Evolutionary conservation across 2,797 vertebrate genomes (phyloP).

Genomic region (Phrynocephalus guinanensis): DNA sequence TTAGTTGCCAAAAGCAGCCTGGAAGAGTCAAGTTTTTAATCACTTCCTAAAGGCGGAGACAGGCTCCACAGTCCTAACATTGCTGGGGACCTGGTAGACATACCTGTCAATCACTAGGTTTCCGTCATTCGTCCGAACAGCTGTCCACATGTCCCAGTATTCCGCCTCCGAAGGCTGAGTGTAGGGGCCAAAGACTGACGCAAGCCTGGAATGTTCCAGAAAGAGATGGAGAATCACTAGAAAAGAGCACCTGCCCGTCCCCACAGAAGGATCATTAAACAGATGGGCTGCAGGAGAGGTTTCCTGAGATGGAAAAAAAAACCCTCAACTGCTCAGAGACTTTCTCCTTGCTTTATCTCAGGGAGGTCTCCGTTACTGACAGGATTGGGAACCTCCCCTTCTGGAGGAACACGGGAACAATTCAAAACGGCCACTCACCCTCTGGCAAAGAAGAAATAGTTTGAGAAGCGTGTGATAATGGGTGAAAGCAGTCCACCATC

Average conservation of each 20-base stretch:
- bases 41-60: no score
- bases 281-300: no score
- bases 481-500: conserved; percentile 87
- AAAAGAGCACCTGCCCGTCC: no score
- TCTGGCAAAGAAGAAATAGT: conserved; percentile 89
- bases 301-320: no score
- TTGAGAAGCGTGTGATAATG: conserved; percentile 86
- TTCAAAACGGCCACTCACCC: conserved; percentile 77
- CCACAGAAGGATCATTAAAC: not conserved
- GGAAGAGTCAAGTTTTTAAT: no score
- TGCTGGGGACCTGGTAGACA: no score
- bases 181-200: conserved; percentile 92
- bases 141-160: conserved; percentile 96
- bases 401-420: no score
- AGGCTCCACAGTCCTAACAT: no score
- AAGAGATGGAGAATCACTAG: no score
- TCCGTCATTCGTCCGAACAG: conserved; percentile 89
- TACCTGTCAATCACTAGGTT: conserved; percentile 94
- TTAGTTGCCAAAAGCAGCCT: no score
- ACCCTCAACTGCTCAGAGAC: no score
- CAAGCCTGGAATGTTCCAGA: conserved; percentile 78
- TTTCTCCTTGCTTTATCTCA: not conserved
- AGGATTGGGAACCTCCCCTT: not conserved
- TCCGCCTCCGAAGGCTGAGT: conserved; percentile 91
- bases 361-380: not conserved